Conservation (phyloP, 2,888 invertebrate species). For the Entomobrya proxima region DNA sequence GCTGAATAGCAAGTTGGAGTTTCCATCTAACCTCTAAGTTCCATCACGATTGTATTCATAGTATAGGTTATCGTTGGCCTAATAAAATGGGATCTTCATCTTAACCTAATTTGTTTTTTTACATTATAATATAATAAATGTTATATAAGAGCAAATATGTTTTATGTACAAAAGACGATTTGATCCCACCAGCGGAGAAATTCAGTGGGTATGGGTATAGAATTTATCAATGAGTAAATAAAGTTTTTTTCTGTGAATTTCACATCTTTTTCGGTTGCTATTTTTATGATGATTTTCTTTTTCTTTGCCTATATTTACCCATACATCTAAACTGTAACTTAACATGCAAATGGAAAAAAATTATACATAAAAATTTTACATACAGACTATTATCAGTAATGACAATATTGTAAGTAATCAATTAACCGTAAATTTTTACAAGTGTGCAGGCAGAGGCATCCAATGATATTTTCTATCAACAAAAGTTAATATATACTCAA, state of each 20-base stretch:
- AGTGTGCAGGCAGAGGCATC: constrained; percentile 19
- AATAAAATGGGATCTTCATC: constrained; percentile 45
- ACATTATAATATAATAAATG: constrained; percentile 34
- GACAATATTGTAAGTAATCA: not conserved
- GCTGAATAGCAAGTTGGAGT: constrained; percentile 45
- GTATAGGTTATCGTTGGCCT: constrained; percentile 53
- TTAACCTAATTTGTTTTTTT: constrained; percentile 5
- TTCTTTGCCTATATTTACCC: not conserved
- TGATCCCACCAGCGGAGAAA: constrained; percentile 55
- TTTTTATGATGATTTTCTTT: constrained; percentile 47
- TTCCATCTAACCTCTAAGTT: constrained; percentile 38
- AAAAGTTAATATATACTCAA: not conserved
- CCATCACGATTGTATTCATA: constrained; percentile 56
- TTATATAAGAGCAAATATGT: constrained; percentile 76
- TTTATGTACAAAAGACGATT: constrained; percentile 60
- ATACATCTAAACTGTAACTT: not conserved
- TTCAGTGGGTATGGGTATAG: constrained; percentile 44
- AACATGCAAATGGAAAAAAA: constrained; percentile 41
- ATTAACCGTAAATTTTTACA: constrained; percentile 14
- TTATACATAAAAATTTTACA: constrained; percentile 43
- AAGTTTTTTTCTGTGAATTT: constrained; percentile 37
- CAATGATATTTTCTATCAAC: constrained; percentile 5
- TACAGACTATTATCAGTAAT: not conserved
- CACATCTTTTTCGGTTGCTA: constrained; percentile 17
- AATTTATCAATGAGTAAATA: constrained; percentile 54